phyloP scores from a whole-genome alignment of 2,113 vertebrate species.

The Myotis lucifugus region DNA sequence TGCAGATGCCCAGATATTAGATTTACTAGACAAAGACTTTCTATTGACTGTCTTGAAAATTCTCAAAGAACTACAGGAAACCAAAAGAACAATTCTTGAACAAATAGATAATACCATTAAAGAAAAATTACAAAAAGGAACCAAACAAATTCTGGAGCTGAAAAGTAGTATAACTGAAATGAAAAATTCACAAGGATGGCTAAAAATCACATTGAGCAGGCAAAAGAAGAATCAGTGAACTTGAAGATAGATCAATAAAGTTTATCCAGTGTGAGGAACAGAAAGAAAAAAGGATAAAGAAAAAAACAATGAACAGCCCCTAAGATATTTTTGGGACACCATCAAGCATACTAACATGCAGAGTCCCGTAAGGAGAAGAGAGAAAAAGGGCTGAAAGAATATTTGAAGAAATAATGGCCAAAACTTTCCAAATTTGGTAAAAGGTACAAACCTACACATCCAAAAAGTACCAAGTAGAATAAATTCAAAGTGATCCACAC shows the following conservation, averaged over 20 bases:
- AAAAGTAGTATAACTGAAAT: constrained; percentile 2
- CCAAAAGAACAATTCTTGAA: neutral
- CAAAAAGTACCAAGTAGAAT: neutral
- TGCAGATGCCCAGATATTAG: neutral
- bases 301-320: neutral
- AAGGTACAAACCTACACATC: neutral
- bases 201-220: neutral
- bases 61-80: neutral
- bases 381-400: neutral
- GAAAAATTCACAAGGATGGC: neutral
- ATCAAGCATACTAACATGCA: neutral
- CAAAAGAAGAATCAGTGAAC: neutral
- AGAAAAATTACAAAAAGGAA: constrained; percentile 1
- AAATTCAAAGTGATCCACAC: neutral
- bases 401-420: neutral
- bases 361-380: neutral
- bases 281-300: constrained; percentile 14
- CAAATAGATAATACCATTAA: neutral
- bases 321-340: neutral
- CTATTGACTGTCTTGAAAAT: neutral
- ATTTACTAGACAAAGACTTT: neutral
- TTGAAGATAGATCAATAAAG: neutral
- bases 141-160: neutral
- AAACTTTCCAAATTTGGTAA: neutral
- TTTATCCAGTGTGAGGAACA: neutral